A percentile compares a stretch with the other conserved stretches of the same genome.
phyloP scores from a whole-genome alignment of 1,140 invertebrate genomes.

The Epicauta chinensis region DNA sequence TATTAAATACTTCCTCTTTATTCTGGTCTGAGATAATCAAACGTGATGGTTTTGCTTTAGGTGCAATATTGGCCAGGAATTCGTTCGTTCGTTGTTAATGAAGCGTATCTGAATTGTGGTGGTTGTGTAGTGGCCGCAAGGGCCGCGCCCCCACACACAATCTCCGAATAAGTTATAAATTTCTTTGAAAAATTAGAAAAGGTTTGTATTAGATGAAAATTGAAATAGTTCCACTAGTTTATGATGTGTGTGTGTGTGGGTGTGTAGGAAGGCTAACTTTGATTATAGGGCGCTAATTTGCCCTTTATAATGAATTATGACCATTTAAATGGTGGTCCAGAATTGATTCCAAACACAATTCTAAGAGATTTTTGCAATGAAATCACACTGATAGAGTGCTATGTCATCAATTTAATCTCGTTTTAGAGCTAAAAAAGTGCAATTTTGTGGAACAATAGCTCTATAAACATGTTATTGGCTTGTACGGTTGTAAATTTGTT shows the following conservation, averaged over 20 bases:
- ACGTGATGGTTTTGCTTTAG: neutral
- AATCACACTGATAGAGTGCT: too few relatives aligned
- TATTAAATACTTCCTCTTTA: neutral
- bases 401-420: too few relatives aligned
- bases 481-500: too few relatives aligned
- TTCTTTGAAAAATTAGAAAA: conserved; percentile 33
- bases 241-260: too few relatives aligned
- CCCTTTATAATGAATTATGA: conserved; percentile 21
- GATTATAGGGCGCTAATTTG: conserved; percentile 37
- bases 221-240: conserved; percentile 33
- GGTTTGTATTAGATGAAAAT: conserved; percentile 22
- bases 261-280: conserved; percentile 18
- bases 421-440: too few relatives aligned
- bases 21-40: too few relatives aligned
- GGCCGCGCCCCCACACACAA: conserved; percentile 22
- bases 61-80: conserved; percentile 1
- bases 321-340: neutral
- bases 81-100: conserved; percentile 19
- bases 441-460: too few relatives aligned
- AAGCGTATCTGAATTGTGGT: conserved; percentile 20
- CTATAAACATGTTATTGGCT: too few relatives aligned
- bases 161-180: conserved; percentile 35
- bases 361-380: too few relatives aligned
- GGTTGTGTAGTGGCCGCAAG: conserved; percentile 19
- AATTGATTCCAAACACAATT: too few relatives aligned